phyloP scores from a whole-genome alignment of 2,113 vertebrate genomes.

The human region GRCh38 chr12:120072001-120072500 shows the following conservation, averaged over 20 bases:
- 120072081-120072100: background rate
- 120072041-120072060: background rate
- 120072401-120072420: background rate
- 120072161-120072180: background rate
- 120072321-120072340: background rate
- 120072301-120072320: background rate
- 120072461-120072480: background rate
- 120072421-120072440: background rate
- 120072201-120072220: background rate
- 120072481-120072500: background rate
- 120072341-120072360: background rate
- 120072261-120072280: background rate
- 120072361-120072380: background rate
- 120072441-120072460: background rate
- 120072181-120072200: background rate
- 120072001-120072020: background rate
- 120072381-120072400: background rate
- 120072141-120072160: background rate
- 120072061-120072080: background rate
- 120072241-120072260: background rate
- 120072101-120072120: background rate
- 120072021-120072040: background rate
- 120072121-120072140: background rate
- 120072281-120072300: background rate
- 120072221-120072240: background rate